Evolutionary conservation across 2,888 invertebrate genomes (phyloP).

Genomic region (Chrysotoxum bicinctum): DNA sequence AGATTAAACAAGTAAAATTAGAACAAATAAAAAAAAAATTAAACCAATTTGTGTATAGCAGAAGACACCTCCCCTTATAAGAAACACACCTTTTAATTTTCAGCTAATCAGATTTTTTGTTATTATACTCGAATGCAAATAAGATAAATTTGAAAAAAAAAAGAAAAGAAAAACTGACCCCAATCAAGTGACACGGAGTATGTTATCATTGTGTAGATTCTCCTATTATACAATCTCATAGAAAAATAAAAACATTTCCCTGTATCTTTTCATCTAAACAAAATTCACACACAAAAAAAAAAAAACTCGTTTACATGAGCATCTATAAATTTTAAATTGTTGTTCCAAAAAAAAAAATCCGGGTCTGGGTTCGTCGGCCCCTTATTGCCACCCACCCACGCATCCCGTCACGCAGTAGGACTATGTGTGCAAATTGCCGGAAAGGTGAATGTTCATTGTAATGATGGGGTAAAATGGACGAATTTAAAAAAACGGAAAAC

Average conservation of each 20-base stretch:
- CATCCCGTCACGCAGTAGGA: background rate
- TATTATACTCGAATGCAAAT: too few relatives aligned
- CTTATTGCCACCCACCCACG: too few relatives aligned
- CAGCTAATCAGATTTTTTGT: too few relatives aligned
- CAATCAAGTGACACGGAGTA: background rate
- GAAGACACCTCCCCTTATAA: too few relatives aligned
- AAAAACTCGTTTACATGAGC: constrained; percentile 29
- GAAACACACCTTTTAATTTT: too few relatives aligned
- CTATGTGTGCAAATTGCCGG: constrained; percentile 16
- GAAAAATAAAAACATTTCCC: background rate
- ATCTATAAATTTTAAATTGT: constrained; percentile 25
- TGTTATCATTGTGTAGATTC: background rate
- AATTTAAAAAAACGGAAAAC: constrained; percentile 11
- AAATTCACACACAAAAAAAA: background rate
- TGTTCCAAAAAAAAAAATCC: constrained; percentile 14
- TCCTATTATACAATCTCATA: background rate
- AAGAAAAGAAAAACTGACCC: background rate
- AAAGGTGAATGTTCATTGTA: constrained; percentile 35
- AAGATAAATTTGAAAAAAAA: background rate
- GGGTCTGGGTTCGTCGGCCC: constrained; percentile 3
- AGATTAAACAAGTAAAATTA: too few relatives aligned
- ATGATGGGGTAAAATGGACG: constrained; percentile 31
- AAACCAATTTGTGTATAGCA: too few relatives aligned
- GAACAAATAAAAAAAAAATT: too few relatives aligned
- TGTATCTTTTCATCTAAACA: constrained; percentile 26